Evolutionary conservation across 2,113 vertebrate genomes (phyloP), one percentile per base, ranked within the genome.

Genomic region (Brachyhypopomus gauderio): DNA sequence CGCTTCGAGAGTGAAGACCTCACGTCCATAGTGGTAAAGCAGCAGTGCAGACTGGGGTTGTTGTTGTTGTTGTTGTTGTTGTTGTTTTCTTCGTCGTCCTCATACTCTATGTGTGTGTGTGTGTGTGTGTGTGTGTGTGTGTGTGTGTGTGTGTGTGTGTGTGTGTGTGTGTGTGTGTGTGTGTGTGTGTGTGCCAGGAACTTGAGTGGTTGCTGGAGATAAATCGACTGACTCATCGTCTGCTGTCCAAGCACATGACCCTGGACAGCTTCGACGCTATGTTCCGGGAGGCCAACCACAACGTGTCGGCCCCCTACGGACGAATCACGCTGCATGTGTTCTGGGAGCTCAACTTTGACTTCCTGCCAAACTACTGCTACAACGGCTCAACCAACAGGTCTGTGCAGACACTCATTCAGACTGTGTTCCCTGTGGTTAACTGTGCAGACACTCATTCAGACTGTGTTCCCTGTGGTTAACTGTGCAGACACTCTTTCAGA

Each of bases 281-380:
- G 97, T 99, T 99, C 89, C 95, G 98, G 0, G 98, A 99, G 85
- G 98, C 97, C 91, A 99, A 99, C 88, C 98, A 99, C 92, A 99
- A 99, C 0, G 98, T 99, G 75, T 99, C 98, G 0, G 98, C 98
- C 0, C 98, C 98, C n/a, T 99, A 99, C 0, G 98, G 98, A 14
- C 95, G 98, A 75, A 99, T 99, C 93, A 99, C 98, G 0, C 94
- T 99, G 22, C 98, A 99, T 0, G 98, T 99, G 88, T 99, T 99
- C 92, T 99, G 98, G 98, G 98, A 99, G 88, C 96, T 99, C 79
- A 99, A 99, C 92, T 99, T 98, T 2, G 98, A 99, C 90, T 99
- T 99, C 89, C 94, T 99, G 64, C 98, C 98, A 67, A 99, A 99
- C 93, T 99, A 99, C 89, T 99, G 98, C 92, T 99, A 99, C 93